These are phyloP conservation scores for Amphipoea lucens DNA, from an alignment of 2,888 invertebrate genomes.

Conservation along the genomic window DNA sequence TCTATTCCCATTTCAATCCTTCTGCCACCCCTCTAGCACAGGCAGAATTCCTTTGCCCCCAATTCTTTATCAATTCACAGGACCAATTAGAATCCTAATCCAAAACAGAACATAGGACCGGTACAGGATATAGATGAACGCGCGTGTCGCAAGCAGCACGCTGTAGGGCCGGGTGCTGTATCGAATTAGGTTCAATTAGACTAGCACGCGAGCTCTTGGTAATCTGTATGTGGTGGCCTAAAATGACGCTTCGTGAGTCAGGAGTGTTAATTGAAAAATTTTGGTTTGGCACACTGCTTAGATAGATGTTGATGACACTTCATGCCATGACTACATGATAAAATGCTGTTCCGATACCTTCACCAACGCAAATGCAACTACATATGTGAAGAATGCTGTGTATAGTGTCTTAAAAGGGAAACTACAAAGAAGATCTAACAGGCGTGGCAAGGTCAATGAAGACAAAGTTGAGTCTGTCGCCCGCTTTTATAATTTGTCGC, in stretches of 20 bases:
- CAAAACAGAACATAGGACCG: constrained; percentile 28
- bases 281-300: background rate
- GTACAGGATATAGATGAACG: constrained; percentile 62
- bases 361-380: background rate
- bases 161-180: constrained; percentile 65
- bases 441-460: too few relatives aligned
- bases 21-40: background rate
- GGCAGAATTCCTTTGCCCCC: background rate
- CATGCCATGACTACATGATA: too few relatives aligned
- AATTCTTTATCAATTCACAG: constrained; percentile 8
- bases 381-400: background rate
- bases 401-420: background rate
- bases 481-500: background rate
- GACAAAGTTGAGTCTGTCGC: too few relatives aligned
- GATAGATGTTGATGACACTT: too few relatives aligned
- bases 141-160: constrained; percentile 52
- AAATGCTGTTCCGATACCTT: too few relatives aligned
- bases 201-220: constrained; percentile 71
- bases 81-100: background rate
- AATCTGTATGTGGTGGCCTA: constrained; percentile 60
- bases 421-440: background rate
- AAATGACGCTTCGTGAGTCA: constrained; percentile 46
- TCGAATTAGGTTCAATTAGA: constrained; percentile 74
- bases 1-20: background rate
- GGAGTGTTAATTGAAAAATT: background rate